Evolutionary conservation across 2,797 vertebrate genomes (phyloP).

Genomic region (Decapterus maruadsi): DNA sequence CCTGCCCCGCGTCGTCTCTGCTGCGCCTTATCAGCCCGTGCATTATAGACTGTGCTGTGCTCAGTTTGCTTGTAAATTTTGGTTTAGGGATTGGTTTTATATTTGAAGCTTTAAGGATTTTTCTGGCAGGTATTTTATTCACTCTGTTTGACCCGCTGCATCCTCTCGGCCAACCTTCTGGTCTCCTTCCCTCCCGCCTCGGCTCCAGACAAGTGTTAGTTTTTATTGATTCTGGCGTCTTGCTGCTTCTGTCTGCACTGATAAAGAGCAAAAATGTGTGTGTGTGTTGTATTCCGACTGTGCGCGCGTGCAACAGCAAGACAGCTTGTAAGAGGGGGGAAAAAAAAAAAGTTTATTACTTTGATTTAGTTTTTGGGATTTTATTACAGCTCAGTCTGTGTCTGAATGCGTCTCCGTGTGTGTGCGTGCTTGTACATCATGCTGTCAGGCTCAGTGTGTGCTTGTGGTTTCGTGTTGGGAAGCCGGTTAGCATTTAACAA

Average conservation of each 20-base stretch:
- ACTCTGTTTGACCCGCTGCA: constrained; percentile 50
- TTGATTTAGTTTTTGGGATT: constrained; percentile 46
- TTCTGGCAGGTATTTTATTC: constrained; percentile 51
- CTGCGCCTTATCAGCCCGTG: constrained; percentile 38
- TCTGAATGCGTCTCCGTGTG: constrained; percentile 8
- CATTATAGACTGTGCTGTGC: constrained; percentile 19
- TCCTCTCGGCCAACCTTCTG: constrained; percentile 51
- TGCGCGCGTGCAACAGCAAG: constrained; percentile 2
- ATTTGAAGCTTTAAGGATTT: constrained; percentile 59
- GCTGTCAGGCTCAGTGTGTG: constrained; percentile 38
- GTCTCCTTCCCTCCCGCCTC: constrained; percentile 39
- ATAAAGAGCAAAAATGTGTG: constrained; percentile 42
- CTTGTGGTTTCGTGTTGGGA: constrained; percentile 25
- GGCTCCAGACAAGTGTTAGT: constrained; percentile 75
- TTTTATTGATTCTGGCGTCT: constrained; percentile 85
- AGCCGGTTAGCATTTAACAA: constrained; percentile 63
- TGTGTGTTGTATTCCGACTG: not conserved
- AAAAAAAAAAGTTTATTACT: constrained; percentile 42
- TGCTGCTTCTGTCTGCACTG: constrained; percentile 72
- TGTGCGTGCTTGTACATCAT: constrained; percentile 16
- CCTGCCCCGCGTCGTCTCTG: not conserved
- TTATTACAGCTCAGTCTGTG: constrained; percentile 41
- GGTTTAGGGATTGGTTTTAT: constrained; percentile 37
- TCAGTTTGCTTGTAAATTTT: constrained; percentile 59
- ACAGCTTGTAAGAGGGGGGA: constrained; percentile 7